Evolutionary conservation across 2,113 vertebrate genomes (phyloP), one percentile per base, ranked within the genome.

Genomic region (Lagopus leucura): DNA sequence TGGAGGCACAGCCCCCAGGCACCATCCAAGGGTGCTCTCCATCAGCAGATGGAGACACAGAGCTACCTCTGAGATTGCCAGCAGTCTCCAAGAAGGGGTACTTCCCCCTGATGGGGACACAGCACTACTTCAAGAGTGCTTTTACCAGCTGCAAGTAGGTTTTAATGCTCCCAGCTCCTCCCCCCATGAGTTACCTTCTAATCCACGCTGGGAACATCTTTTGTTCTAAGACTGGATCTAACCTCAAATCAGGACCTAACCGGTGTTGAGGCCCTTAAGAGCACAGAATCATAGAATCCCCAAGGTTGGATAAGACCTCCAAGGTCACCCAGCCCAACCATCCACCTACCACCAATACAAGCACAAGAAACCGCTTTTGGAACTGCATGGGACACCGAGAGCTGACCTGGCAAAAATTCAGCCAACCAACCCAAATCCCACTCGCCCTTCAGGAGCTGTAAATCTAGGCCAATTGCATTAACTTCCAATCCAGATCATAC

Each of bases 61-160:
- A 86, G 73, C 48, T 19, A 3, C 40, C 61, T 32, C 60, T 10
- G 55, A 32, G 20, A 5, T 13, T 45, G 27, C 76, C 55, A 42
- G 30, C 22, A 8, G 30, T 11, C 60, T 85, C n/a, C 42, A 42
- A 67, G 50, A 64, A 42, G 22, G 32, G 76, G 9, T 2, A 10
- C 5, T 81, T 91, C 43, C 73, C n/a, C 13, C 20, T 14, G 10
- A 8, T 15, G 24, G 4, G 36, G 54, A 6, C 0, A 4, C 6
- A 5, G 24, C 6, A 5, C n/a, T 66, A 6, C 28, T 81, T 55
- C 3, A 74, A 82, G 48, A 5, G 10, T 0, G 0, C 0, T 27
- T 85, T 66, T 64, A 21, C 36, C 20, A 4, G 5, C 4, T 24
- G 65, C 10, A 58, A 78, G 4, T 1, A 2, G 24, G 18, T 25